Conservation (phyloP, 2,113 vertebrate genomes). For the Anser brachyrhynchus region DNA sequence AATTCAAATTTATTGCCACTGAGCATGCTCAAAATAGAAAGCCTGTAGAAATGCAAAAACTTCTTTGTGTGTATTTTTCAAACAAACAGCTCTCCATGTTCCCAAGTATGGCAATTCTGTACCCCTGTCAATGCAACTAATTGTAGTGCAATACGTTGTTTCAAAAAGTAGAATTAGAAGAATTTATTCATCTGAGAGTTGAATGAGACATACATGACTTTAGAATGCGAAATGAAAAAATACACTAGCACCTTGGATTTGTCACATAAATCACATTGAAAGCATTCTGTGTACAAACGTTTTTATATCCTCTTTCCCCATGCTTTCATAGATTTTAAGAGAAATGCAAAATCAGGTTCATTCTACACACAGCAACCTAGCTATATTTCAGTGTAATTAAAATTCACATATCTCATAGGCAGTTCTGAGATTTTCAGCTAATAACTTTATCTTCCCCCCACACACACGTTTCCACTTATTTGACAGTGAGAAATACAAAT, state of each 20-base stretch:
- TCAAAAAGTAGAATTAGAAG: not conserved
- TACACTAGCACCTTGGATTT: not conserved
- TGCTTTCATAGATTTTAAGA: not conserved
- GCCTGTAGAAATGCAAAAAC: not conserved
- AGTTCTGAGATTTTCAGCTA: not conserved
- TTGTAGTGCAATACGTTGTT: not conserved
- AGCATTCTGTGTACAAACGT: not conserved
- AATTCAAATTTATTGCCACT: constrained; percentile 42
- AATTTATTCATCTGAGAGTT: not conserved
- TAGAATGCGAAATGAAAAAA: not conserved
- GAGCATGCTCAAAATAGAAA: constrained; percentile 66
- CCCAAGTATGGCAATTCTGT: not conserved
- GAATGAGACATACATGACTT: not conserved
- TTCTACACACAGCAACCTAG: not conserved
- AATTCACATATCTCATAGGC: not conserved
- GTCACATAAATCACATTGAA: not conserved
- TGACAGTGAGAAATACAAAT: not conserved
- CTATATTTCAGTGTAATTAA: not conserved
- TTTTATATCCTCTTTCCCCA: not conserved
- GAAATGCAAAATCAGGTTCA: not conserved
- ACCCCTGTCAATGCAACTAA: not conserved
- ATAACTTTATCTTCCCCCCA: not conserved
- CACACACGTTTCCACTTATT: not conserved
- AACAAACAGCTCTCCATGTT: not conserved
- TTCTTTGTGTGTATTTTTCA: not conserved